phyloP scores from a whole-genome alignment of 2,797 vertebrate species.

The Pygocentrus nattereri region DNA sequence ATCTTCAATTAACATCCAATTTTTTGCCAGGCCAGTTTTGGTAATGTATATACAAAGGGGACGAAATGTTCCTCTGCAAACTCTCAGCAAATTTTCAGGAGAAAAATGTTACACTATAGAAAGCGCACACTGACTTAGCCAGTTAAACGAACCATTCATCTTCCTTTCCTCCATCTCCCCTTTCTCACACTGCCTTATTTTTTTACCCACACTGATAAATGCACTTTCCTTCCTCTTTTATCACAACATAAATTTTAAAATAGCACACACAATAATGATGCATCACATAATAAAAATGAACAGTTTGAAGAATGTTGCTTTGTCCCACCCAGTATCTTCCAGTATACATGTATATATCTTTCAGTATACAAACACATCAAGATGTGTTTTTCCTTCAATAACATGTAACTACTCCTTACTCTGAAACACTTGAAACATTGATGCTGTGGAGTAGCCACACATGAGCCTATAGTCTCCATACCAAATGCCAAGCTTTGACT shows the following conservation, averaged over 20 bases:
- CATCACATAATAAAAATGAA: neutral
- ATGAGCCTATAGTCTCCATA: no score
- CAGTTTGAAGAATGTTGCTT: no score
- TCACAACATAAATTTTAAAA: neutral
- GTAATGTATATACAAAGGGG: neutral
- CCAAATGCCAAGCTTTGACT: no score
- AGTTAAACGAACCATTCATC: constrained; percentile 38
- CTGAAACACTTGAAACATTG: no score
- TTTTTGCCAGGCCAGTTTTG: neutral
- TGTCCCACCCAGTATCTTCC: no score
- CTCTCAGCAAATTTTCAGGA: neutral
- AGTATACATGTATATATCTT: no score
- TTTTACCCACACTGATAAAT: neutral
- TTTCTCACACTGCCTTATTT: neutral
- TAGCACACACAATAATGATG: neutral
- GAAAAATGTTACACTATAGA: neutral
- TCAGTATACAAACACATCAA: no score
- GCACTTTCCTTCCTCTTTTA: neutral
- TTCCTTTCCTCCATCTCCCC: constrained; percentile 44
- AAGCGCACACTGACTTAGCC: neutral
- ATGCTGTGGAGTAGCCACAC: no score
- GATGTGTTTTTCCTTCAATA: no score
- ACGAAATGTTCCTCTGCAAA: neutral
- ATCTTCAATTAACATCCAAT: neutral
- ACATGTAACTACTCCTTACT: no score